Evolutionary conservation across 2,888 invertebrate species (phyloP), one percentile per base, ranked within the genome.

Genomic region (Romanomermis culicivorax): DNA sequence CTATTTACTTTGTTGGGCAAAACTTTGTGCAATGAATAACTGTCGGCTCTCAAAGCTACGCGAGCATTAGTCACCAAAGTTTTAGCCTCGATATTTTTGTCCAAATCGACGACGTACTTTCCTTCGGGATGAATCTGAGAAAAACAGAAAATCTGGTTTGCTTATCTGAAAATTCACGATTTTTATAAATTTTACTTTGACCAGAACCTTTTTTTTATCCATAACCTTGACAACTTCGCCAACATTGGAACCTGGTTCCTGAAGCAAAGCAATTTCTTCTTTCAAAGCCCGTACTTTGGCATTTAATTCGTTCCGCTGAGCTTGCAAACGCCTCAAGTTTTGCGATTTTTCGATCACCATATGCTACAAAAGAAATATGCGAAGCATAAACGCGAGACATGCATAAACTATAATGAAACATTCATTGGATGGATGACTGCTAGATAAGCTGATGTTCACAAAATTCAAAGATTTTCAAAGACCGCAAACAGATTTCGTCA

Each of bases 161-260:
- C 42, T 11, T 11, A n/a, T 11, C 42, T 11, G 42, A 42, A n/a
- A n/a, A n/a, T n/a, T n/a, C n/a, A n/a, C n/a, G n/a, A n/a, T n/a
- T n/a, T n/a, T n/a, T n/a, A n/a, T n/a, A 17, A 14, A 14, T 60
- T 58, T 56, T 52, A 75, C 74, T 75, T 97, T 97, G 1, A 97
- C 95, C 0, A 97, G 77, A 0, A 97, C 95, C 72, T 97, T 97
- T 74, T 97, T 97, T 72, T 99, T 97, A 71, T 99, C 97, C 95
- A 97, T 99, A 0, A 93, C 91, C 69, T 97, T 95, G 0, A 95
- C 93, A 2, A 97, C 95, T 74, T 97, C 97, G 11, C 97, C 97
- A 1, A 97, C 97, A 74, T 99, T 95, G 24, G 93, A 93, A 17
- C 97, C 97, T 70, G 97, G 97, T 68, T 99, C 97, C 63, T 78